phyloP scores from a whole-genome alignment of 2,113 vertebrate species.

The Gobio gobio region DNA sequence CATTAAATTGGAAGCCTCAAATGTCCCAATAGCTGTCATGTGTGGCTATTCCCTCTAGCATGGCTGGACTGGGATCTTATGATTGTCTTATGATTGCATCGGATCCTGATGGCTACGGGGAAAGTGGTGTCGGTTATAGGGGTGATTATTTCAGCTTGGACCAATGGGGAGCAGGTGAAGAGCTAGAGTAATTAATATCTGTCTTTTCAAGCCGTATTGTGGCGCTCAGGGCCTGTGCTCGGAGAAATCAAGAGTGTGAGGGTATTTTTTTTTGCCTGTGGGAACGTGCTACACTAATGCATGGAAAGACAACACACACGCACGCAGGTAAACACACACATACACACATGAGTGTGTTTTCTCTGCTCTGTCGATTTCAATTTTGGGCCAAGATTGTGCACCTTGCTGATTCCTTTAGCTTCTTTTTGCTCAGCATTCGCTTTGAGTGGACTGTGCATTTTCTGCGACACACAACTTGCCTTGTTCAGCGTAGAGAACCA shows the following conservation, averaged over 20 bases:
- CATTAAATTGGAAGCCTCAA: slow-evolving; percentile 39
- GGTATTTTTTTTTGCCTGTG: slow-evolving; percentile 5
- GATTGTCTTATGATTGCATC: slow-evolving; percentile 33
- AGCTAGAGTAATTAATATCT: slow-evolving; percentile 42
- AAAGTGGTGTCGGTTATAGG: slow-evolving; percentile 8
- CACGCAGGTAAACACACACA: background rate
- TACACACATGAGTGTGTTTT: background rate
- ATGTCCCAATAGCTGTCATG: slow-evolving; percentile 20
- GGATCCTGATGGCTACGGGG: slow-evolving; percentile 22
- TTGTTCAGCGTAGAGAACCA: background rate
- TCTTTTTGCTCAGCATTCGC: slow-evolving; percentile 13
- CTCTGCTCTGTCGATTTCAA: slow-evolving; percentile 29
- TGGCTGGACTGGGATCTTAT: background rate
- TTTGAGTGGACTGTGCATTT: slow-evolving; percentile 21
- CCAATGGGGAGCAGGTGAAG: slow-evolving; percentile 29
- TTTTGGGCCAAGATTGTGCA: background rate
- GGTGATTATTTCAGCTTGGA: slow-evolving; percentile 41
- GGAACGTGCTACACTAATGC: background rate
- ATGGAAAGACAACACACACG: background rate
- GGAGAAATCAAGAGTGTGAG: slow-evolving; percentile 23
- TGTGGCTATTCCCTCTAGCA: slow-evolving; percentile 34
- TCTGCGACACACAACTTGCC: background rate
- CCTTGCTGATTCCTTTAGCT: background rate
- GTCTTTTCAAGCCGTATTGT: slow-evolving; percentile 34
- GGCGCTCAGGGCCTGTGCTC: background rate